Evolutionary conservation across 2,888 invertebrate species (phyloP), one percentile per base, ranked within the genome.

Genomic region (Cistogaster globosa): DNA sequence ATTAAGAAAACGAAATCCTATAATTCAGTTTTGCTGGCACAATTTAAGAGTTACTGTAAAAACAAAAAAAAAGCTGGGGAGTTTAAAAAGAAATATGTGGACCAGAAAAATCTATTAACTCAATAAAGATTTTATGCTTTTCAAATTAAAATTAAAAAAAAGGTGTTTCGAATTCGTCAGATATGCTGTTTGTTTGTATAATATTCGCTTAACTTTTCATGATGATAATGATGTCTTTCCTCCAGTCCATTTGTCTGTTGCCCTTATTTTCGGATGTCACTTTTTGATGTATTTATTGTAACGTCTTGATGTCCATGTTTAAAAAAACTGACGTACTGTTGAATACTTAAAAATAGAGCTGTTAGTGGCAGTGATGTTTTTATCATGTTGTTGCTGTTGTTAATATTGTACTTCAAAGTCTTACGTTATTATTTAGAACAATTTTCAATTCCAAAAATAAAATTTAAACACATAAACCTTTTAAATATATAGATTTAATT

Each of bases 221-320:
- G 74, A 12, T 58, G 58, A 38, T 65, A 48, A 65, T 69, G 79
- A 71, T 68, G 74, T 69, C 60, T 83, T 76, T 83, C 71, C 71
- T 79, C 83, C 18, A 74, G 74, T 81, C 69, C 77, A 82, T 82
- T 85, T 81, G 75, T 84, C 76, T 62, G 84, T 12, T 84, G 77
- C 65, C 69, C 57, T 80, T 81, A 81, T 72, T 83, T 83, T 79
- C 76, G 79, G 65, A 60, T 83, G 84, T 77, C 82, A 62, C 74
- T 74, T 71, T 83, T 82, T 86, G 80, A 85, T 83, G 80, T 85
- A 86, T 86, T 84, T 86, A 84, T 80, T 82, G 84, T 84, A 76
- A 76, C 68, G 58, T 71, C 72, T 77, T 77, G 77, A 77, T 83
- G 78, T 75, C 57, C 81, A 81, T 78, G 69, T 84, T 77, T 78